Percentiles rank a stretch among this genome's conserved stretches.
Evolutionary conservation across 1,140 invertebrate genomes (phyloP).

Genomic region (Vanessa tameamea): DNA sequence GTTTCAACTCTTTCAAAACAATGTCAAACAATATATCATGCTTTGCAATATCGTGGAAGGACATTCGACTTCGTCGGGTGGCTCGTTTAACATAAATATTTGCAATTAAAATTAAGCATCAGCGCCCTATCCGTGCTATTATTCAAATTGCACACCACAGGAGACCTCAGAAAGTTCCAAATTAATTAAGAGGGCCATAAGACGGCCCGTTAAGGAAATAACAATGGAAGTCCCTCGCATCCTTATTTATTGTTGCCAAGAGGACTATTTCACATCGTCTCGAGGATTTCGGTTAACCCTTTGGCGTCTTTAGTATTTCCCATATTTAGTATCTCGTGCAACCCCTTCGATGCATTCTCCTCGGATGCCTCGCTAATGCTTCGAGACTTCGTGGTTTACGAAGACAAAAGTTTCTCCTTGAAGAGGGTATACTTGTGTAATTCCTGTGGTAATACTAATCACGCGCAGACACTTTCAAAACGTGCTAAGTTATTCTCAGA

Average conservation of each 20-base stretch:
- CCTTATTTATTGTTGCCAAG: slow-evolving; percentile 71
- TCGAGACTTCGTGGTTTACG: slow-evolving; percentile 29
- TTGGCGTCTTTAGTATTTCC: slow-evolving; percentile 50
- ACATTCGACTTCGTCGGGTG: slow-evolving; percentile 50
- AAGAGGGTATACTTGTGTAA: slow-evolving; percentile 18
- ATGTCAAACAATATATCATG: slow-evolving; percentile 60
- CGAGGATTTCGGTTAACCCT: slow-evolving; percentile 54
- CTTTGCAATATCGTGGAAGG: slow-evolving; percentile 62
- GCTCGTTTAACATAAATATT: slow-evolving; percentile 79
- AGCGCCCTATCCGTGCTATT: slow-evolving; percentile 75
- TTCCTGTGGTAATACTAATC: slow-evolving; percentile 31
- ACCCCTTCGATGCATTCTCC: slow-evolving; percentile 41
- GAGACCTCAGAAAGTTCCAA: slow-evolving; percentile 80
- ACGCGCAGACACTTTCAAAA: not conserved
- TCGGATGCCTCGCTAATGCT: slow-evolving; percentile 35
- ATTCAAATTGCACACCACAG: slow-evolving; percentile 79
- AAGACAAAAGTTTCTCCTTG: slow-evolving; percentile 28
- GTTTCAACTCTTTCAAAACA: slow-evolving; percentile 14
- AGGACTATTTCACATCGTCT: slow-evolving; percentile 67
- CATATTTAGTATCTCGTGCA: slow-evolving; percentile 46
- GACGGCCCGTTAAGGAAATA: slow-evolving; percentile 79
- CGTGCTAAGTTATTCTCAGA: slow-evolving; percentile 14
- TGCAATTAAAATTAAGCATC: slow-evolving; percentile 79
- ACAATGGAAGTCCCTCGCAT: slow-evolving; percentile 65
- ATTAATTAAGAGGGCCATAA: slow-evolving; percentile 80